These are phyloP conservation scores for Aurelia aurita DNA, from an alignment of 30 jellyfish, hydroid and myxozoan genomes.

Conservation along the genomic window DNA sequence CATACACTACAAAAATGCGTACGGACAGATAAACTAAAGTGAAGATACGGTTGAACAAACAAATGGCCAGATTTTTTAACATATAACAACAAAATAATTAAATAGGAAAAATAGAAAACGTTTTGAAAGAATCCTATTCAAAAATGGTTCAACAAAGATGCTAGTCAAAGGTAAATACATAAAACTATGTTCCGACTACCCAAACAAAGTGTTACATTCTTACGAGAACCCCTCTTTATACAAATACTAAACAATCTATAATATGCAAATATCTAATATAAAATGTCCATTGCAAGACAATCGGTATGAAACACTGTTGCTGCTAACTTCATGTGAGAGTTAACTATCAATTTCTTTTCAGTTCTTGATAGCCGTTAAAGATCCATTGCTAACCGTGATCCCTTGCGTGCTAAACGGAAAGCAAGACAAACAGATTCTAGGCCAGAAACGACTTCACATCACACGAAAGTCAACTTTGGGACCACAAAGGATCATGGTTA, in stretches of 20 bases:
- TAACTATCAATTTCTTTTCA: neutral
- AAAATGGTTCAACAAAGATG: conserved; percentile 43
- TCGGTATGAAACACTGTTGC: conserved; percentile 38
- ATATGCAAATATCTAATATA: conserved; percentile 58
- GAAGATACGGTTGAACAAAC: no score
- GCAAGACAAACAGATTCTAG: no score
- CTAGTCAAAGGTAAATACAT: conserved; percentile 56
- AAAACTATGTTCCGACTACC: conserved; percentile 68
- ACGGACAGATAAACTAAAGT: no score
- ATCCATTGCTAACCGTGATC: no score
- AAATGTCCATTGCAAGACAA: conserved; percentile 53
- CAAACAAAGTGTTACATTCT: conserved; percentile 59
- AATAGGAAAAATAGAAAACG: conserved; percentile 57
- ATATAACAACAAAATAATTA: conserved; percentile 56
- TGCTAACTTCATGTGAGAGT: conserved; percentile 49
- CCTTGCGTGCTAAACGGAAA: no score
- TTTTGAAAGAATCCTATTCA: conserved; percentile 57
- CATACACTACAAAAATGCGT: no score
- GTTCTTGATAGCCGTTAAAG: no score
- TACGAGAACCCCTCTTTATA: conserved; percentile 66
- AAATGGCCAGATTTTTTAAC: no score
- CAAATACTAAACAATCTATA: conserved; percentile 63
- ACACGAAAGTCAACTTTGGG: no score
- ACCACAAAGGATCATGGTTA: no score
- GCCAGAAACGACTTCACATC: no score